A percentile compares a stretch with the other conserved stretches of the same genome.
Conservation (phyloP, 2,888 invertebrate genomes). For the Xylophagus ater region DNA sequence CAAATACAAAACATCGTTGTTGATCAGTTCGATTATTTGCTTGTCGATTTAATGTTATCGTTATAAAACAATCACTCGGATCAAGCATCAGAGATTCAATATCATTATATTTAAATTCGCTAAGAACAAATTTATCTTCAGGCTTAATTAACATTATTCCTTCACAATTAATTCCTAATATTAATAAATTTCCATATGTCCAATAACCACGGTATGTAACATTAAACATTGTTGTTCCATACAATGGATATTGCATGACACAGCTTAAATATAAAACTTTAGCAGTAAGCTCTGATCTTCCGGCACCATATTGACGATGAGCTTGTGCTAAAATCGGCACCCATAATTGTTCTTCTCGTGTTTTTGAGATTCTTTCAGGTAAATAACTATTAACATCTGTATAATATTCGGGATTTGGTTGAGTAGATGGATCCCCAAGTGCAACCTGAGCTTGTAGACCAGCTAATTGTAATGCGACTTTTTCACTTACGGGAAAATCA, state of each 20-base stretch:
- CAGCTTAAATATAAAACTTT: conserved; percentile 89
- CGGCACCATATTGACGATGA: conserved; percentile 84
- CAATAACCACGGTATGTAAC: conserved; percentile 90
- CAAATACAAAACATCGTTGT: conserved; percentile 85
- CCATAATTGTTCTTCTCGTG: conserved; percentile 74
- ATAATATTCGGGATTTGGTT: conserved; percentile 73
- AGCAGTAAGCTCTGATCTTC: conserved; percentile 79
- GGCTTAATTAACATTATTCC: conserved; percentile 85
- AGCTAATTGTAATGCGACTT: conserved; percentile 85
- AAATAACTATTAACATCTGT: conserved; percentile 84
- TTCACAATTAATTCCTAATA: conserved; percentile 81
- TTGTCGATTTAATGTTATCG: conserved; percentile 71
- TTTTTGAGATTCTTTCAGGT: conserved; percentile 68
- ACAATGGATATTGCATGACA: conserved; percentile 92
- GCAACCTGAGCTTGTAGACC: conserved; percentile 91
- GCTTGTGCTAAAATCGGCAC: conserved; percentile 78
- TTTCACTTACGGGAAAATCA: conserved; percentile 89
- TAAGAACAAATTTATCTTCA: conserved; percentile 82
- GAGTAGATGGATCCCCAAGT: conserved; percentile 68
- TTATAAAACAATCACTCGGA: conserved; percentile 85
- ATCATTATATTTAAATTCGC: conserved; percentile 82
- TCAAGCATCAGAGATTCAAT: conserved; percentile 85
- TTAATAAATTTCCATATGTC: conserved; percentile 63
- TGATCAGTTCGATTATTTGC: conserved; percentile 26
- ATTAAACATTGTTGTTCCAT: conserved; percentile 75